A percentile compares a stretch with the other conserved stretches of the same genome.
Evolutionary conservation across 1,140 invertebrate species (phyloP).

Genomic region (Aphelenchoides besseyi): DNA sequence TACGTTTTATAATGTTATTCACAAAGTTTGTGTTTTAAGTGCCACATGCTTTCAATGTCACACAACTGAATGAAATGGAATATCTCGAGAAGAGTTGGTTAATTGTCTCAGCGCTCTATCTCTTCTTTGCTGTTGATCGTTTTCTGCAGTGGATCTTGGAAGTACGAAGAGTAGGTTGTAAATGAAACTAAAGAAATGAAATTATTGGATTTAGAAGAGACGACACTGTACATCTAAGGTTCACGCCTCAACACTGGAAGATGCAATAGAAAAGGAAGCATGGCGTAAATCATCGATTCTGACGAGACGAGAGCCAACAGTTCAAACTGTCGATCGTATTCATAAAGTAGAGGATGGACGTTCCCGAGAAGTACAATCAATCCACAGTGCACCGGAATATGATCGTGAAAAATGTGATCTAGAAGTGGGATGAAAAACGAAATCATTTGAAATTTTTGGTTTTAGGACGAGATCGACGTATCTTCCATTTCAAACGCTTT

Average conservation of each 20-base stretch:
- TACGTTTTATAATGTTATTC: conserved; percentile 40
- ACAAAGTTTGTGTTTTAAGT: conserved; percentile 5
- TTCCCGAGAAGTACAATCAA: too few relatives aligned
- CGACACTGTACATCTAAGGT: conserved; percentile 17
- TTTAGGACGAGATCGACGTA: conserved; percentile 54
- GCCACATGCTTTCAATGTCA: conserved; percentile 37
- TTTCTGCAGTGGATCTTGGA: conserved; percentile 52
- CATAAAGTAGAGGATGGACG: conserved; percentile 12
- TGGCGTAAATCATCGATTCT: conserved; percentile 10
- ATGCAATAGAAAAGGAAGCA: background rate
- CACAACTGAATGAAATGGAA: conserved; percentile 32
- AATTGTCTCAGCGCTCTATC: conserved; percentile 50
- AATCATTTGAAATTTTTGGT: too few relatives aligned
- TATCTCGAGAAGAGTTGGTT: conserved; percentile 54
- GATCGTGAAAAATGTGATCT: too few relatives aligned
- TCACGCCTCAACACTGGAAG: conserved; percentile 24
- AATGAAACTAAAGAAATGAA: conserved; percentile 9
- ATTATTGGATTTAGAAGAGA: conserved; percentile 17
- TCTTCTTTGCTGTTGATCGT: conserved; percentile 54
- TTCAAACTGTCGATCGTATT: conserved; percentile 18
- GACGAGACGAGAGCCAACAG: background rate
- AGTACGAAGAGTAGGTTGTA: conserved; percentile 40
- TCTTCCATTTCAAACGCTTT: conserved; percentile 44
- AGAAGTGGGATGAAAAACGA: too few relatives aligned
- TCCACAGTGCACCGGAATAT: too few relatives aligned